These are phyloP conservation scores for Geopemphigus sp. DNA, from an alignment of 1,140 invertebrate species.

Conservation along the genomic window DNA sequence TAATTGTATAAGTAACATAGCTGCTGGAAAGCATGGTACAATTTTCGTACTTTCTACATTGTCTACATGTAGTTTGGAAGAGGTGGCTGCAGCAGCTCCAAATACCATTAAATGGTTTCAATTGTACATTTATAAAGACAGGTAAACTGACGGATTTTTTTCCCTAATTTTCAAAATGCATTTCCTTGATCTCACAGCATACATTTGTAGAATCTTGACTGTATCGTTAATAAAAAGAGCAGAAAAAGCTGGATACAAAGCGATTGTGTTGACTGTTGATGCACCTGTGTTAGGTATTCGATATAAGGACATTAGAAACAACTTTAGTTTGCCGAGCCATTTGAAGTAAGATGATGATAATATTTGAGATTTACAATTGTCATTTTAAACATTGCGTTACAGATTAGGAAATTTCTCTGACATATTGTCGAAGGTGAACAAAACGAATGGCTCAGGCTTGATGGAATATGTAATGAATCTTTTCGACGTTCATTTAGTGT, in stretches of 20 bases:
- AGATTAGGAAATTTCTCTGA: slow-evolving; percentile 73
- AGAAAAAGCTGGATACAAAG: slow-evolving; percentile 81
- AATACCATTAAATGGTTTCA: slow-evolving; percentile 83
- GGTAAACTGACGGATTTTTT: slow-evolving; percentile 55
- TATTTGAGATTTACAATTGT: background rate
- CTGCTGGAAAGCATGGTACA: slow-evolving; percentile 69
- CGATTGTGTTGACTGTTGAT: slow-evolving; percentile 87
- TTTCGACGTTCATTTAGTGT: slow-evolving; percentile 77
- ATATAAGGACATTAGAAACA: slow-evolving; percentile 76
- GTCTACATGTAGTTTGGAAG: slow-evolving; percentile 83
- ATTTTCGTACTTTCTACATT: slow-evolving; percentile 85
- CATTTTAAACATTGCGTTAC: slow-evolving; percentile 49
- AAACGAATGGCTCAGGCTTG: slow-evolving; percentile 62
- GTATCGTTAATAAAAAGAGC: slow-evolving; percentile 72
- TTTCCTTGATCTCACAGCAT: background rate
- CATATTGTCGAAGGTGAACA: slow-evolving; percentile 61
- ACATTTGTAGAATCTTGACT: slow-evolving; percentile 65
- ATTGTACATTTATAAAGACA: slow-evolving; percentile 83
- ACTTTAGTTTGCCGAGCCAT: slow-evolving; percentile 78
- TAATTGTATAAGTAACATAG: slow-evolving; percentile 56
- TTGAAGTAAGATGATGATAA: slow-evolving; percentile 61
- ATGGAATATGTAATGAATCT: slow-evolving; percentile 71
- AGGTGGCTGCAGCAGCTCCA: slow-evolving; percentile 75
- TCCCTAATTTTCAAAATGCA: background rate
- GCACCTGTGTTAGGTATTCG: slow-evolving; percentile 81